Base-by-base conservation (phyloP, 2,888 invertebrate species). In the Frankliniella intonsa region DNA sequence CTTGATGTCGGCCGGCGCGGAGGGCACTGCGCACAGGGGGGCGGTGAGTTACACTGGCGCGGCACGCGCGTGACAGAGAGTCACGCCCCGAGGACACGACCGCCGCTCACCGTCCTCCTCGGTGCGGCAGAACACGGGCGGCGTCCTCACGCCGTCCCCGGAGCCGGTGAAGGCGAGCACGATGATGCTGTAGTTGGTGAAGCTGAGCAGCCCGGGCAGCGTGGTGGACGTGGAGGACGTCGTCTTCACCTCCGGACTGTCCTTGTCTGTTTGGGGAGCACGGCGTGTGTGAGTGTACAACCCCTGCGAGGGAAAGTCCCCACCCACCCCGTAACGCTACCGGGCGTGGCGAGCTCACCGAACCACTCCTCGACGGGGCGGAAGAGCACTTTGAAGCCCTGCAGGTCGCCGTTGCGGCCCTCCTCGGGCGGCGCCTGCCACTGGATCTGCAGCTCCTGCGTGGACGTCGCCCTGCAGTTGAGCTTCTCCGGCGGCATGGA, bases 141-240 rank as follows among this genome's bases (percentile, higher is more conserved):
- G 91, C 84, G 96, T 96, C 85, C 94, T 91, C 27, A 94, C 94
- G 11, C 97, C 97, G 87, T 97, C 97, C 0, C 97, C 97, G 80
- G 94, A 94, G 65, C 93, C 91, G 0, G 97, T 97, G 88, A 93
- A 97, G 12, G 97, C 97, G 86, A 95, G 90, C 62, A 96, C 95
- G 84, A 95, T 94, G 82, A 97, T 94, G 62, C 96, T 96, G 88
- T 97, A 97, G 89, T 97, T 97, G 51, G 97, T 96, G 88, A 93
- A 96, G 86, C 95, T 94, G 86, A 93, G 91, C 82, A 97, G 89
- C 80, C 94, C 94, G 83, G 93, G 93, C 84, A 96, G 90, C 2
- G 92, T 92, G 55, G 94, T 93, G 83, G 93, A 91, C 65, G 93
- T 87, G 3, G 92, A 92, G 5, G 91, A 91, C 85, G 94, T 93